Base-by-base conservation (phyloP, 2,888 invertebrate genomes). In the Tipula unca region DNA sequence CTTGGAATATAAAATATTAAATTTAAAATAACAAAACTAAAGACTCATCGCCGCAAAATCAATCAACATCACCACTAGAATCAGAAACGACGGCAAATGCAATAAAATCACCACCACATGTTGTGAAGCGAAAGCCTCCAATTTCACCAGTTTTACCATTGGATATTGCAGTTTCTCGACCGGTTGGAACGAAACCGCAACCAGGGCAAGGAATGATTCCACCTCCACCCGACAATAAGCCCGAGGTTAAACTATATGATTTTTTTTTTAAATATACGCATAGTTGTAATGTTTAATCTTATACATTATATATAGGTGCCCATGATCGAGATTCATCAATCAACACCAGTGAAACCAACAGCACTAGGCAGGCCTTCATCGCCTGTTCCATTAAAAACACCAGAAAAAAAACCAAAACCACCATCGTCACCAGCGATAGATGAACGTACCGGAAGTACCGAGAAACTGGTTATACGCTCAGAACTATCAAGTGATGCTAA, bases 191-290 rank as follows among this genome's bases (percentile, higher is more conserved):
- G 0, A 92, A 92, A 86, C 90, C 92, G 25, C 91, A 91, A 86
- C 91, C 91, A 0, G 86, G 90, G 5, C 91, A 92, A 86, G 92
- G 92, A 5, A 92, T 91, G 3, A 89, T 92, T 86, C 92, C 85
- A 48, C 85, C 85, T 91, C 1, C 92, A 91, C 48, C 85, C 54
- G 14, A 29, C 42, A 85, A 39, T 39, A 39, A 85, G 8, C 6
- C 25, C 29, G 39, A 25, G 20, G 85, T 39, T n/a, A n/a, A n/a
- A n/a, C n/a, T n/a, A n/a, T n/a, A n/a, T n/a, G n/a, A n/a, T n/a
- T 36, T 0, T n/a, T 84, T 6, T 32, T 84, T 32, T 29, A 82
- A 32, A 82, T 14, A 39, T 82, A 10, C 20, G 13, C 14, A n/a
- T 5, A 48, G 3, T 29, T 13, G 1, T 17, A 83, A 83, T 83